Base-by-base conservation (phyloP, 1,140 invertebrate species). In the Argopecten irradians region DNA sequence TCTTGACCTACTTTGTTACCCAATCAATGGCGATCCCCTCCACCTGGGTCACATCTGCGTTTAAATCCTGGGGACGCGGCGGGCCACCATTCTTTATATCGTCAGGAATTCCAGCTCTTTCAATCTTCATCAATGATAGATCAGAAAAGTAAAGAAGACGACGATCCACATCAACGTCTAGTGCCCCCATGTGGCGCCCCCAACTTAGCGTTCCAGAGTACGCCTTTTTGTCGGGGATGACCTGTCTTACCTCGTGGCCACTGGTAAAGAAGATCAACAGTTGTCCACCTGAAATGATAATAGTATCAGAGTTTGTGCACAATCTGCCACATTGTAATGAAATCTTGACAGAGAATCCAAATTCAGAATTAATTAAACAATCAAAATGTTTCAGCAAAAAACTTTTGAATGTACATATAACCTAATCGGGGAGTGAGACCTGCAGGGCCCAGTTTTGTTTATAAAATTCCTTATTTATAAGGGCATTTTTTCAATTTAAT, bases 81-180 rank as follows among this genome's bases (percentile, higher is more conserved):
- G 96, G 97, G 95, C 28, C 97, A 97, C 89, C 97, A 95, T 84
- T 97, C 95, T 7, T 98, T 97, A 89, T 97, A 34, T 93, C 91
- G 85, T 93, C 97, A 0, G 98, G 96, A 96, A 99, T 98, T 92
- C 97, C 98, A 0, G 98, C 98, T 9, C 98, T 96, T 94, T 98
- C 98, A 55, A 99, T 98, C 8, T 97, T 97, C 93, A 97, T 97
- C 83, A 98, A 97, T 90, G 97, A 97, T 83, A 97, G 97, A 93
- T 99, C 98, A 0, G 98, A 98, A 98, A 98, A 99, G 95, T 98
- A 99, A 39, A 99, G 95, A 91, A 98, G 98, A 94, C 98, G 92
- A 43, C 94, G 91, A 55, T 96, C 96, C 0, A 97, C 97, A 92
- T 97, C 97, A 93, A 98, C 98, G 95, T 99, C 98, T 39, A 99